These are phyloP conservation scores for Deladenus siricidicola DNA, from an alignment of 2,888 invertebrate genomes.

Conservation along the genomic window DNA sequence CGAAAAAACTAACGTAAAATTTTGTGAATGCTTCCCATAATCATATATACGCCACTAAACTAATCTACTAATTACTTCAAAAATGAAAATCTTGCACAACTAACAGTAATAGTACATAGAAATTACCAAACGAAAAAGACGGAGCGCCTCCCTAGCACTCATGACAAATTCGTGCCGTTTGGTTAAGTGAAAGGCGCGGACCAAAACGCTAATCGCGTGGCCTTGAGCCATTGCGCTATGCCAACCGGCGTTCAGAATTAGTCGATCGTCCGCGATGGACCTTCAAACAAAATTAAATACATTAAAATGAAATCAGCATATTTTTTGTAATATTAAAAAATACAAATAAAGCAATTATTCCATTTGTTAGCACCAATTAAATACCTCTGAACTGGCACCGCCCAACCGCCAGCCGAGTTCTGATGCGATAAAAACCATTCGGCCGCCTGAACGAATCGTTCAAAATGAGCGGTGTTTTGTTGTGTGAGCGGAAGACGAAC, in stretches of 20 bases:
- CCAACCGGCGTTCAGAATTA: conserved; percentile 78
- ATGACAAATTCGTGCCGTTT: conserved; percentile 66
- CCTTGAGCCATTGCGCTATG: conserved; percentile 98
- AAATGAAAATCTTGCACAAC: too few species aligned
- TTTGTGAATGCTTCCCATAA: too few species aligned
- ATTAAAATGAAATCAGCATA: background rate
- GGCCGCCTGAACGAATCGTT: conserved; percentile 82
- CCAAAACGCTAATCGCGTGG: conserved; percentile 80
- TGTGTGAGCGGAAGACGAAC: conserved; percentile 19
- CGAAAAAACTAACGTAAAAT: too few species aligned
- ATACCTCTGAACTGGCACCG: conserved; percentile 69
- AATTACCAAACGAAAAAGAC: conserved; percentile 62
- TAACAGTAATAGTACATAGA: background rate
- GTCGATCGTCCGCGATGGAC: conserved; percentile 64
- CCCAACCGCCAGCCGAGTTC: conserved; percentile 80
- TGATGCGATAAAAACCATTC: conserved; percentile 84
- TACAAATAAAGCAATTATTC: too few species aligned
- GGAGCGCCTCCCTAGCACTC: conserved; percentile 72
- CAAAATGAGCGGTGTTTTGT: conserved; percentile 66
- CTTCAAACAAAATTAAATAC: conserved; percentile 57
- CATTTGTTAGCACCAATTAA: too few species aligned
- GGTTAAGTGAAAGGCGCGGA: conserved; percentile 78
- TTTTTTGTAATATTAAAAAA: background rate
- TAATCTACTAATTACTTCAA: too few species aligned
- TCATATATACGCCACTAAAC: too few species aligned